Conservation (phyloP, 2,888 invertebrate genomes). For the Trichogramma dendrolimi region DNA sequence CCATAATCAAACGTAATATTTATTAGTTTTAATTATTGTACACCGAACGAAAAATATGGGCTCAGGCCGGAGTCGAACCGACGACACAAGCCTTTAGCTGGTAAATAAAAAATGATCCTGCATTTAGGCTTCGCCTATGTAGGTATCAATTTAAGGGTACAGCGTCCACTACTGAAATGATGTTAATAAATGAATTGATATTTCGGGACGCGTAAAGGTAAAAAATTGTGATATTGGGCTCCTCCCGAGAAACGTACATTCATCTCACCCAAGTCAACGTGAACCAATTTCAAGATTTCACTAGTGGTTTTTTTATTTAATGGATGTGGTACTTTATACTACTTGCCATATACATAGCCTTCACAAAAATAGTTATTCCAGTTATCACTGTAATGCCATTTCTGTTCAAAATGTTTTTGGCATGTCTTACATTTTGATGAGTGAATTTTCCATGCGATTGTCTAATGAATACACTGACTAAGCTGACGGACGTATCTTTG, state of each 20-base stretch:
- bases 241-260: conserved; percentile 33
- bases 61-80: too few relatives aligned
- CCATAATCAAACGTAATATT: too few relatives aligned
- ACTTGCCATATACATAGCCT: conserved; percentile 34
- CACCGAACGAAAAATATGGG: too few relatives aligned
- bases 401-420: conserved; percentile 30
- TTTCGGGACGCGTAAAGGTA: too few relatives aligned
- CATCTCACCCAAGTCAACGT: conserved; percentile 39
- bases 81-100: too few relatives aligned
- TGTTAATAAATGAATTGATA: too few relatives aligned
- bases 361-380: conserved; percentile 34
- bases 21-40: too few relatives aligned
- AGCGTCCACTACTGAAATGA: too few relatives aligned
- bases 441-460: conserved; percentile 37
- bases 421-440: conserved; percentile 35
- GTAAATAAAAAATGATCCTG: too few relatives aligned
- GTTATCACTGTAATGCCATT: conserved; percentile 34
- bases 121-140: too few relatives aligned
- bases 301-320: neutral
- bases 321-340: conserved; percentile 19
- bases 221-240: too few relatives aligned
- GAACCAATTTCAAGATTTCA: conserved; percentile 25
- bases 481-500: neutral
- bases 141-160: too few relatives aligned
- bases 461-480: conserved; percentile 31